Percentiles rank a stretch among this genome's conserved stretches.
phyloP scores from a whole-genome alignment of 2,797 vertebrate species.

The Spinus olivaceus region DNA sequence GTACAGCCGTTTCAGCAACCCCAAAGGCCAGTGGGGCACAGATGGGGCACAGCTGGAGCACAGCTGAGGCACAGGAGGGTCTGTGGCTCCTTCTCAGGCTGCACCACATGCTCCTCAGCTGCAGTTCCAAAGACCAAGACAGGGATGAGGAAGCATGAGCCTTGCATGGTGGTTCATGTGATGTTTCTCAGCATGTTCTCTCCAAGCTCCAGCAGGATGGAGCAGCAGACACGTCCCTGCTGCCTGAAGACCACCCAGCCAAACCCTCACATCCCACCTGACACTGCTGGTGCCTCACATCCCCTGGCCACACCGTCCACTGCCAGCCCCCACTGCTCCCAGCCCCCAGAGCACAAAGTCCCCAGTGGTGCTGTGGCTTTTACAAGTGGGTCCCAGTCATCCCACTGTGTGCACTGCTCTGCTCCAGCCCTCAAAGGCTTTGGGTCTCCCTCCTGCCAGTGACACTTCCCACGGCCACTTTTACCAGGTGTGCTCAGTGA shows the following conservation, averaged over 20 bases:
- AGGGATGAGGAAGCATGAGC: not conserved
- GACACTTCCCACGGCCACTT: not conserved
- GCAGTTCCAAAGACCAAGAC: accelerated
- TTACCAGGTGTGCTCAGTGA: not conserved
- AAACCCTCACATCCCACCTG: not conserved
- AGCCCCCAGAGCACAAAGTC: not conserved
- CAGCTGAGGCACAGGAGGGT: not conserved
- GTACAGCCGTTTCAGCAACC: not conserved
- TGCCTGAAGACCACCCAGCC: not conserved
- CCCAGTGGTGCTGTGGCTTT: not conserved
- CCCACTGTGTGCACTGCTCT: not conserved
- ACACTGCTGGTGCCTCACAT: accelerated
- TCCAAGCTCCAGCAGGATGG: not conserved
- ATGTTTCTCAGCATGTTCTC: not conserved
- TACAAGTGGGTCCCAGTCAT: not conserved
- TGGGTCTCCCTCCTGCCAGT: not conserved
- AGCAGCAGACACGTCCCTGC: not conserved
- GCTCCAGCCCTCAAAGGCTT: not conserved
- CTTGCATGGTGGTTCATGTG: not conserved
- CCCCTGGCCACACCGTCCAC: accelerated
- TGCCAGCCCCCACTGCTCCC: accelerated
- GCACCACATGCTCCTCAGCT: not conserved
- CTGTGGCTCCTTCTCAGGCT: not conserved
- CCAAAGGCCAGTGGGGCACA: not conserved
- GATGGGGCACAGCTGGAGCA: not conserved